Evolutionary conservation across 2,797 vertebrate species (phyloP).

Genomic region (Sciurus carolinensis): DNA sequence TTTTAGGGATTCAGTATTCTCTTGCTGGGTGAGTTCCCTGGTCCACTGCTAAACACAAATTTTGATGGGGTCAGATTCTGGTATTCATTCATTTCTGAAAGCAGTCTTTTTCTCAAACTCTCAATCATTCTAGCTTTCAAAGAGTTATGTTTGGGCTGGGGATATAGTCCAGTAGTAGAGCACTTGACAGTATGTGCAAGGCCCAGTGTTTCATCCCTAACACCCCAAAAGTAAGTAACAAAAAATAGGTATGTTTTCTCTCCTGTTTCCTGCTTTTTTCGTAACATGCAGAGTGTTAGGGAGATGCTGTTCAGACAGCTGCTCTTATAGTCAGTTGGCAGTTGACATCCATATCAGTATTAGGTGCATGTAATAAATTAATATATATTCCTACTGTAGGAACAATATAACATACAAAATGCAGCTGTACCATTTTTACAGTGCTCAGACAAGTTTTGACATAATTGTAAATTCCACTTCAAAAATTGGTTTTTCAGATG

Average conservation of each 20-base stretch:
- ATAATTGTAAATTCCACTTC: background rate
- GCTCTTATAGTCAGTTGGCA: background rate
- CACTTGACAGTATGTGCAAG: background rate
- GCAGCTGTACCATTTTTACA: background rate
- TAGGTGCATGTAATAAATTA: background rate
- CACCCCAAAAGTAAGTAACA: background rate
- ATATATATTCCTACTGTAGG: background rate
- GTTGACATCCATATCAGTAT: background rate
- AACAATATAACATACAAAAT: background rate
- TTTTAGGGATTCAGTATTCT: background rate
- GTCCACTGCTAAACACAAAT: background rate
- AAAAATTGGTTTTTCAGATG: background rate
- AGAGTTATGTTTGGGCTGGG: background rate
- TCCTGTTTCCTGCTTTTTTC: slow-evolving; percentile 21
- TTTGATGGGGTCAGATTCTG: background rate
- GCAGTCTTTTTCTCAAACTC: slow-evolving; percentile 15
- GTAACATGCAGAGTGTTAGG: background rate
- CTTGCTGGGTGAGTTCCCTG: background rate
- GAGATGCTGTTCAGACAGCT: background rate
- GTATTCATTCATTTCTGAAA: slow-evolving; percentile 23
- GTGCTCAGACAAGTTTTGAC: background rate
- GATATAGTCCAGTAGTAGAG: background rate
- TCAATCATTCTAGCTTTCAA: slow-evolving; percentile 21
- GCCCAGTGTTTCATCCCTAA: background rate
- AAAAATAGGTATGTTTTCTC: slow-evolving; percentile 1